Base-by-base conservation (phyloP, 2,797 vertebrate species). In the Rousettus madagascariensis region DNA sequence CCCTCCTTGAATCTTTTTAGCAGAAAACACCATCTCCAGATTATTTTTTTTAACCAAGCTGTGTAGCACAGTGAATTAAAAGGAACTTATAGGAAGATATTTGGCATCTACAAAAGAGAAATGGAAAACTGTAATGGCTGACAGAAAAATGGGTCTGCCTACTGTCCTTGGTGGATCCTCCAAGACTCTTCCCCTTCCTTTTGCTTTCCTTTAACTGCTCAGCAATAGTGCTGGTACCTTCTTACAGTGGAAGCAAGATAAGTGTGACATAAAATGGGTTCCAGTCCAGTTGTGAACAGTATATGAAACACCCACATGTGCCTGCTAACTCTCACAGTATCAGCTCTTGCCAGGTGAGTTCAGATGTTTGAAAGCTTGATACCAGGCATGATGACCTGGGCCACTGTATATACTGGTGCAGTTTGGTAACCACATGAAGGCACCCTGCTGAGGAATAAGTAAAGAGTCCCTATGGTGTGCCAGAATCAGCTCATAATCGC, bases 31-130 rank as follows among this genome's bases (percentile, higher is more conserved):
- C 88, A 96, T 91, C 78, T 71, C 46, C 96, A 53, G 51, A 84
- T 93, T 36, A 92, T 74, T 63, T 82, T 55, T 66, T 66, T 87
- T 86, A 46, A 95, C 91, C 68, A 74, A 90, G 22, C 77, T 38
- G n/a, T 26, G 13, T 91, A 61, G 88, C 80, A 28, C 59, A 41
- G 15, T 55, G 82, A 87, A 92, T 3, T 6, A 89, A 93, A 82
- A 97, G 96, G 96, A 97, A 91, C 92, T 59, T 92, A 89, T n/a
- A 96, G 71, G 92, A 49, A 96, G 65, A 38, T 74, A 66, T 86
- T 95, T 19, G 96, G 96, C 95, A 96, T 95, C 96, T 78, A 59
- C 59, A 3, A 80, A 93, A 49, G 33, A 28, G 17, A 33, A 90
- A 85, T 17, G 36, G 61, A 51, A 6, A 9, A 13, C n/a, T 55